Evolutionary conservation across 2,797 vertebrate species (phyloP), one percentile per base, ranked within the genome.

Genomic region (Triplophysa bombifrons): DNA sequence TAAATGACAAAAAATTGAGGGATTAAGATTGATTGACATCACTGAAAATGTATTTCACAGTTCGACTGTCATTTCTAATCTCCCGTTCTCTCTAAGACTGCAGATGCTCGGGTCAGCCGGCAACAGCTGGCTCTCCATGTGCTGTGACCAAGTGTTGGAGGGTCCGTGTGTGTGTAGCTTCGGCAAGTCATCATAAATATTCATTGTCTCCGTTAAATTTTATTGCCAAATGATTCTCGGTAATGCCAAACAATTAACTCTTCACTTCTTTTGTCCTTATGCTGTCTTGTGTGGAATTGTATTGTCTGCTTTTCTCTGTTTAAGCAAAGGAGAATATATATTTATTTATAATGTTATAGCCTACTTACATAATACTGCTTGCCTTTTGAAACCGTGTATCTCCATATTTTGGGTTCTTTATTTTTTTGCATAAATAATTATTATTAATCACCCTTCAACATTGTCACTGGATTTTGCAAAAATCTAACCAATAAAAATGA

Each of bases 91-190:
- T 76, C 69, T 66, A 30, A 60, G 60, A 50, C 55, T 67, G 87
- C 86, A 94, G 93, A 94, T 93, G 93, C 93, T 91, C 89, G 89
- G 90, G 91, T 93, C 93, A 90, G 91, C 90, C 93, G 90, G 93
- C 92, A 94, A 94, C 94, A 94, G 94, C 94, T 94, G 94, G 91
- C 93, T 92, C 92, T 91, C 93, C 92, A 93, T 94, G 93, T 94
- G 93, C 90, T 92, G 69, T 88, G 85, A 94, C 93, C 93, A 93
- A 94, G 93, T 93, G 92, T 93, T 94, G 93, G 63, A 80, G 74
- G 41, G 72, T 81, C 53, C 71, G 68, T 77, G 82, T 73, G 73
- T 55, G 77, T 65, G 80, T 56, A 20, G 3, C 69, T 83, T 81
- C 76, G 71, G 76, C 76, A 72, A 72, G 76, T 81, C 70, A 60